Conservation (phyloP, 1,140 invertebrate genomes). For the Heterodera schachtii region DNA sequence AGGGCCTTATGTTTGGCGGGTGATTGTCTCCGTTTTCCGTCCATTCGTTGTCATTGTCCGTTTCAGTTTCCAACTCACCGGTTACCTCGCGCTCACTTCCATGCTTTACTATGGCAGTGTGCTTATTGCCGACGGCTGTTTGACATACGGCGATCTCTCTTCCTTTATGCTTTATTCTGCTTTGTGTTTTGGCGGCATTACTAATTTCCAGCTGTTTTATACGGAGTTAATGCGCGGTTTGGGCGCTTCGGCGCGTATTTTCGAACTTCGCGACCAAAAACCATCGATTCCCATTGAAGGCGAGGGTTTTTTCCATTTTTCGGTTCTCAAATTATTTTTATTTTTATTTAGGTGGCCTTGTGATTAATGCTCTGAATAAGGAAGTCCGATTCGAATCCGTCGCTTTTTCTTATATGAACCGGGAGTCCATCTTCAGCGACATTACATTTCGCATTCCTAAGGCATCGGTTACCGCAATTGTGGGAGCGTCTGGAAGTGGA, state of each 20-base stretch:
- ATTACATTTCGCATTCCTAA: slow-evolving; percentile 67
- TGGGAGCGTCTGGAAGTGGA: slow-evolving; percentile 69
- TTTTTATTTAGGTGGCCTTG: slow-evolving; percentile 45
- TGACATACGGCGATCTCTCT: slow-evolving; percentile 77
- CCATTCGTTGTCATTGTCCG: background rate
- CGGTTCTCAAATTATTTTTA: background rate
- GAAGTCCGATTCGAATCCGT: slow-evolving; percentile 69
- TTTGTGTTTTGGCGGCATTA: slow-evolving; percentile 54
- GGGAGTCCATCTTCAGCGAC: slow-evolving; percentile 69
- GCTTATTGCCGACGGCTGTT: slow-evolving; percentile 79
- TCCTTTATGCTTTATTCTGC: slow-evolving; percentile 63
- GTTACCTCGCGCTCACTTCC: slow-evolving; percentile 85
- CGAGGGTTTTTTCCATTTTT: slow-evolving; percentile 32
- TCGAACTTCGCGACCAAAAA: slow-evolving; percentile 82
- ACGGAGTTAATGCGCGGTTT: slow-evolving; percentile 88
- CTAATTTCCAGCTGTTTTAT: slow-evolving; percentile 80
- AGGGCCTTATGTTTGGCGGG: slow-evolving; percentile 86
- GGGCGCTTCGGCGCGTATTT: slow-evolving; percentile 83
- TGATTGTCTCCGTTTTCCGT: slow-evolving; percentile 69
- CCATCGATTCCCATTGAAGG: slow-evolving; percentile 73
- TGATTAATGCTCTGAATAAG: slow-evolving; percentile 71
- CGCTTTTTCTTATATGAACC: slow-evolving; percentile 71
- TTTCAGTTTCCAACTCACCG: slow-evolving; percentile 83
- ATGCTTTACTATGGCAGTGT: slow-evolving; percentile 90
- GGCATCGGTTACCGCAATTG: slow-evolving; percentile 68